A percentile compares a stretch with the other conserved stretches of the same genome.
Evolutionary conservation across 2,888 invertebrate species (phyloP).

Genomic region (Lasioglossum marginatum): DNA sequence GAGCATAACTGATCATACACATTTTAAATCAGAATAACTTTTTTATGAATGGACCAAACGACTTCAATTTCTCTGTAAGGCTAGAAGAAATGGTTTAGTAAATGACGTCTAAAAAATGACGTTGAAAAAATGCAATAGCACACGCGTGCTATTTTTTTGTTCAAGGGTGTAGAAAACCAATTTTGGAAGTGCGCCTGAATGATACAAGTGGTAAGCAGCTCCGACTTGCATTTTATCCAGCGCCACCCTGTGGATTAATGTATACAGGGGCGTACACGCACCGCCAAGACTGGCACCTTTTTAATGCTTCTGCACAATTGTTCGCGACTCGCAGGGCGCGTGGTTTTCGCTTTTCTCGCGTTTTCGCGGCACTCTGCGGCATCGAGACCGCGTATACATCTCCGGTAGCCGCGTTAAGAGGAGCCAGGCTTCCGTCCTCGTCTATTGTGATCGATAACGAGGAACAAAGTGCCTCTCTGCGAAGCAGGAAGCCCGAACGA

Average conservation of each 20-base stretch:
- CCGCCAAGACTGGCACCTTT: background rate
- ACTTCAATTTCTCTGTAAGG: too few species aligned
- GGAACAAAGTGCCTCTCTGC: constrained; percentile 63
- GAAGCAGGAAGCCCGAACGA: constrained; percentile 46
- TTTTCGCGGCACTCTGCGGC: constrained; percentile 9
- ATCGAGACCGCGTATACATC: constrained; percentile 39
- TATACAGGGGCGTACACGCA: background rate
- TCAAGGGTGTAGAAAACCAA: background rate
- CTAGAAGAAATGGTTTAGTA: too few species aligned
- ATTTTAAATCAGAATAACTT: too few species aligned
- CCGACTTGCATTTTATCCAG: background rate
- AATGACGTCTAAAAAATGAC: too few species aligned
- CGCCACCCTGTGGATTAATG: background rate
- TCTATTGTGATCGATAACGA: constrained; percentile 66
- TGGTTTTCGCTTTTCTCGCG: constrained; percentile 20
- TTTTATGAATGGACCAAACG: too few species aligned
- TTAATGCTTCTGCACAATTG: constrained; percentile 41
- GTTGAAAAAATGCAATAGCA: too few species aligned
- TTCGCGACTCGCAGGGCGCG: constrained; percentile 17
- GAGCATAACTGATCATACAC: too few species aligned
- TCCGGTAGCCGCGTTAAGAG: constrained; percentile 33
- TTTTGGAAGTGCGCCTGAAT: background rate
- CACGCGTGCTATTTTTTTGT: too few species aligned
- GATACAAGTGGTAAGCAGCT: background rate
- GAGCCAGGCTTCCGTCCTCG: constrained; percentile 42